Percentiles rank a stretch among this genome's conserved stretches.
Conservation (phyloP, 2,113 vertebrate species). For the Dipodomys merriami region DNA sequence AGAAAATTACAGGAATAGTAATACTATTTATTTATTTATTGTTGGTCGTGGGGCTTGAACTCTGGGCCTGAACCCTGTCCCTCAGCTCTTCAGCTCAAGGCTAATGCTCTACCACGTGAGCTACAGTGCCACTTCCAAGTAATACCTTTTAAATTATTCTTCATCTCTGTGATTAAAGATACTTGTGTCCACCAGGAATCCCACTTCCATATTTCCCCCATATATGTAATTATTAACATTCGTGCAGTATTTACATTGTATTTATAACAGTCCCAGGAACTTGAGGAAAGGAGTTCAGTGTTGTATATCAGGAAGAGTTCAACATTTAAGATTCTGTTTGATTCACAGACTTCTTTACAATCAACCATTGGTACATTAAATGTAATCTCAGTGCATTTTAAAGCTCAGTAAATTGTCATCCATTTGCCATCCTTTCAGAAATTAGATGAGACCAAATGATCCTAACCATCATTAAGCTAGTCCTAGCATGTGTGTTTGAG, state of each 20-base stretch:
- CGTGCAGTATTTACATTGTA: background rate
- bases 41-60: too few relatives aligned
- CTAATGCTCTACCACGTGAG: too few relatives aligned
- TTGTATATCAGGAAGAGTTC: background rate
- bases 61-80: too few relatives aligned
- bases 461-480: background rate
- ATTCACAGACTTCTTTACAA: constrained; percentile 1
- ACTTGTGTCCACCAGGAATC: background rate
- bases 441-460: background rate
- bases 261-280: background rate
- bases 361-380: background rate
- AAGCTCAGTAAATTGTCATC: background rate
- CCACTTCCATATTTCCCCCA: background rate
- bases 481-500: background rate
- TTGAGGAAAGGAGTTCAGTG: background rate
- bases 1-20: background rate
- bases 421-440: background rate
- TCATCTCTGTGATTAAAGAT: background rate
- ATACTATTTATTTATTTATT: background rate
- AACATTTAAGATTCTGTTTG: background rate
- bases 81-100: too few relatives aligned
- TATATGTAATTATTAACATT: background rate
- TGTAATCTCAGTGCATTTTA: background rate
- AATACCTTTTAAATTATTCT: background rate
- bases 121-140: too few relatives aligned